Evolutionary conservation across 2,888 invertebrate genomes (phyloP).

Genomic region (Sarcophaga variegata): DNA sequence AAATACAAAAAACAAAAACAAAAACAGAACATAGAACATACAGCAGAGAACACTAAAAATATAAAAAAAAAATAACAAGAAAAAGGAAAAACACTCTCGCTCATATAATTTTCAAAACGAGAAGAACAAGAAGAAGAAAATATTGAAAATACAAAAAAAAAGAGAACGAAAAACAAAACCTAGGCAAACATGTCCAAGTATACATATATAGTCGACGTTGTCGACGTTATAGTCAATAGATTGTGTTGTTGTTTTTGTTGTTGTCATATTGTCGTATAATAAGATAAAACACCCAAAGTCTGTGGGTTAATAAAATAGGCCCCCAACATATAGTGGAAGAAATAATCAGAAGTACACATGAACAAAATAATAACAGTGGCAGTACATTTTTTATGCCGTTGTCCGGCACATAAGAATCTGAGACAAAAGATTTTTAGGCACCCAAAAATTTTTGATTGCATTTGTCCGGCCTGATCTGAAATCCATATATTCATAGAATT

Average conservation of each 20-base stretch:
- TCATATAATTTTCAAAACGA: constrained; percentile 30
- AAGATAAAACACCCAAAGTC: constrained; percentile 56
- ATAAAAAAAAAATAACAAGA: constrained; percentile 31
- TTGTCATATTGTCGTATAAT: constrained; percentile 41
- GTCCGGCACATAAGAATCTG: too few relatives aligned
- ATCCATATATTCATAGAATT: too few relatives aligned
- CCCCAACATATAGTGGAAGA: constrained; percentile 33
- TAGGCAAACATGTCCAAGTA: constrained; percentile 54
- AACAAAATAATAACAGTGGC: background rate
- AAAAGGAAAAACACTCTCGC: constrained; percentile 26
- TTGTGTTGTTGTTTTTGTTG: constrained; percentile 7
- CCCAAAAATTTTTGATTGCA: too few relatives aligned
- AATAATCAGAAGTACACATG: constrained; percentile 18
- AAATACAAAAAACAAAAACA: constrained; percentile 11
- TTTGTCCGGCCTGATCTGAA: too few relatives aligned
- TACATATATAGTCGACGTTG: constrained; percentile 5
- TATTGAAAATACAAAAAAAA: constrained; percentile 23
- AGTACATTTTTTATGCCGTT: too few relatives aligned
- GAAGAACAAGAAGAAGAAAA: background rate
- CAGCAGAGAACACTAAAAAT: background rate
- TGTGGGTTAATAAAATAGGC: constrained; percentile 32
- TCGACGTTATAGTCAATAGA: constrained; percentile 10
- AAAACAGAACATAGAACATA: background rate
- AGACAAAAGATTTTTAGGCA: too few relatives aligned
- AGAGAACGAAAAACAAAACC: background rate